These are phyloP conservation scores for Stomatorhinus walkeri DNA, from an alignment of 2,797 vertebrate genomes.

Conservation along the genomic window DNA sequence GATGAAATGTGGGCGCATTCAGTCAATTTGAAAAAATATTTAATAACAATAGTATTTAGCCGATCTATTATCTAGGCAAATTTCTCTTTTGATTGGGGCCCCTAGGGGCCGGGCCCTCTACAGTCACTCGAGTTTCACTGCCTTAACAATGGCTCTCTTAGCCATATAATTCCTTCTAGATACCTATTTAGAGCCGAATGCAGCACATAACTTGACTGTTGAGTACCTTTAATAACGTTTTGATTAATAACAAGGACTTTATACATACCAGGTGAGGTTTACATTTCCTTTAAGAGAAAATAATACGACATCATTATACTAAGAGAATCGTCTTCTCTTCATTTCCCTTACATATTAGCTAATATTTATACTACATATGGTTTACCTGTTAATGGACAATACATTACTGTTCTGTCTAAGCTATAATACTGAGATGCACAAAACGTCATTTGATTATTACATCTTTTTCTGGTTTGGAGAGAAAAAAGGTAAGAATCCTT, in stretches of 20 bases:
- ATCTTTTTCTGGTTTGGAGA: neutral
- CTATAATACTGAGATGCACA: neutral
- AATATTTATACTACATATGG: neutral
- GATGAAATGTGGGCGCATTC: neutral
- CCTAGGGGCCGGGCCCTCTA: neutral
- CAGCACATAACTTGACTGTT: neutral
- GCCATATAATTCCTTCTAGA: neutral
- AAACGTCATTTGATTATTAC: neutral
- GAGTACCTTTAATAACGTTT: neutral
- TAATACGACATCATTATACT: neutral
- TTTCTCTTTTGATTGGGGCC: neutral
- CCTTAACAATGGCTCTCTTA: neutral
- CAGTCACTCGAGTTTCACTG: neutral
- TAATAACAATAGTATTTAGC: neutral
- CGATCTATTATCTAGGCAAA: neutral
- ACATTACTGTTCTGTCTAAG: neutral
- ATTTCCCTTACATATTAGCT: neutral
- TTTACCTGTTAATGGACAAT: conserved; percentile 3
- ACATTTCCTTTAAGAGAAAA: neutral
- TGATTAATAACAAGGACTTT: neutral
- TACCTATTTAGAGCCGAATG: neutral
- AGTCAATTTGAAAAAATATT: neutral
- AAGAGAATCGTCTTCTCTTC: neutral
- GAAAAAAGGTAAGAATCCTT: neutral
- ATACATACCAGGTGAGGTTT: neutral